Evolutionary conservation across 2,888 invertebrate species (phyloP).

Genomic region (Agonopterix alstromeriana): DNA sequence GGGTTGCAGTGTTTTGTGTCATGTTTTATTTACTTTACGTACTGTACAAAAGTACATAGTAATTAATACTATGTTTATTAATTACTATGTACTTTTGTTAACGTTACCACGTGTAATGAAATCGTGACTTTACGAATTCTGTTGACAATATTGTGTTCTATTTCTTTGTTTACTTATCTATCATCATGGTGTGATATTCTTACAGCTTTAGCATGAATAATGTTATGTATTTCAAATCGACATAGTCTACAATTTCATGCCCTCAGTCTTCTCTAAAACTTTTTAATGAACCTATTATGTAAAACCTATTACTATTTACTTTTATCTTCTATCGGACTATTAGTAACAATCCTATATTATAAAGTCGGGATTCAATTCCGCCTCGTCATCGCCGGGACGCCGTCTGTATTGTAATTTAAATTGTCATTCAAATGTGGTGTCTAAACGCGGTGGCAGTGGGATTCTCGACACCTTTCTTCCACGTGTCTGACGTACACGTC

Average conservation of each 20-base stretch:
- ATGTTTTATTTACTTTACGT: background rate
- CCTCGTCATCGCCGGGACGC: constrained; percentile 62
- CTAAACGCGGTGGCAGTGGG: constrained; percentile 61
- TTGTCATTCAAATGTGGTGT: constrained; percentile 62
- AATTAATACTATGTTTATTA: no score
- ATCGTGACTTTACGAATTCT: no score
- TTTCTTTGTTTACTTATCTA: no score
- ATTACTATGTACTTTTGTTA: no score
- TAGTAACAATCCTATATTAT: constrained; percentile 38
- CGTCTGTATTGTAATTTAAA: constrained; percentile 64
- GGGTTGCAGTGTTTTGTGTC: background rate
- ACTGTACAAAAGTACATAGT: no score
- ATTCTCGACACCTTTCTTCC: constrained; percentile 60
- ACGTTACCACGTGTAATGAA: no score
- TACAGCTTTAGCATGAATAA: no score
- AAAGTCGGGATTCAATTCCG: constrained; percentile 37
- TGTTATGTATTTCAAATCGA: no score
- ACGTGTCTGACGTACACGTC: background rate
- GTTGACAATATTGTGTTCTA: no score
- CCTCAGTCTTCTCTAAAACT: background rate
- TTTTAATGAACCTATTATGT: background rate
- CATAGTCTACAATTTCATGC: no score
- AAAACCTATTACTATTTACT: constrained; percentile 6
- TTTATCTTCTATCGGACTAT: constrained; percentile 21
- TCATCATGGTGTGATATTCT: no score